These are phyloP conservation scores for Tenthredo distinguenda DNA, from an alignment of 2,888 invertebrate species.

Conservation along the genomic window DNA sequence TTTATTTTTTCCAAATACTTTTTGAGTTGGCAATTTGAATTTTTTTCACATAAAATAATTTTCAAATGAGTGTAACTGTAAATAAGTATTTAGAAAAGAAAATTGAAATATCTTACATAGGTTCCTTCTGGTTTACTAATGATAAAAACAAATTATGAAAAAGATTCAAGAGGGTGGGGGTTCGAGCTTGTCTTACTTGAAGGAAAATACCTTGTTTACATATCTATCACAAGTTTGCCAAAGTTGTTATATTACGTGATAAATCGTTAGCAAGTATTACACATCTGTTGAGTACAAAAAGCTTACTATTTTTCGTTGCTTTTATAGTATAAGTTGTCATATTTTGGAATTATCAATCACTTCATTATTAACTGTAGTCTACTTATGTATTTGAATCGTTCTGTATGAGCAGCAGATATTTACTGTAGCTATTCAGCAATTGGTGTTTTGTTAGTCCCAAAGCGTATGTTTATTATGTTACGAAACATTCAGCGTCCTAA, in stretches of 20 bases:
- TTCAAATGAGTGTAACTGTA: too few relatives aligned
- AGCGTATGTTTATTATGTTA: conserved; percentile 55
- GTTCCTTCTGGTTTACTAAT: too few relatives aligned
- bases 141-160: too few relatives aligned
- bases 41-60: too few relatives aligned
- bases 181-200: too few relatives aligned
- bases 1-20: too few relatives aligned
- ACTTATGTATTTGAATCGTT: not conserved
- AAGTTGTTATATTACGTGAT: not conserved
- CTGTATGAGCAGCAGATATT: not conserved
- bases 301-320: conserved; percentile 1
- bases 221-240: not conserved
- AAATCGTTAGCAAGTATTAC: not conserved
- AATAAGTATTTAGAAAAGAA: not conserved
- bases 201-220: too few relatives aligned
- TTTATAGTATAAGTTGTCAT: conserved; percentile 26
- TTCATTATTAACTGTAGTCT: conserved; percentile 9
- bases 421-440: not conserved
- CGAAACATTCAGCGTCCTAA: conserved; percentile 64
- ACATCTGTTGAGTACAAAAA: not conserved
- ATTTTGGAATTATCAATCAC: conserved; percentile 4
- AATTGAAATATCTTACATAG: not conserved
- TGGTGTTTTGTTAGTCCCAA: not conserved
- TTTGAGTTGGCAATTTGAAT: too few relatives aligned
- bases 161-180: too few relatives aligned